phyloP scores from a whole-genome alignment of 2,888 invertebrate genomes.

The Nomada ferruginata region DNA sequence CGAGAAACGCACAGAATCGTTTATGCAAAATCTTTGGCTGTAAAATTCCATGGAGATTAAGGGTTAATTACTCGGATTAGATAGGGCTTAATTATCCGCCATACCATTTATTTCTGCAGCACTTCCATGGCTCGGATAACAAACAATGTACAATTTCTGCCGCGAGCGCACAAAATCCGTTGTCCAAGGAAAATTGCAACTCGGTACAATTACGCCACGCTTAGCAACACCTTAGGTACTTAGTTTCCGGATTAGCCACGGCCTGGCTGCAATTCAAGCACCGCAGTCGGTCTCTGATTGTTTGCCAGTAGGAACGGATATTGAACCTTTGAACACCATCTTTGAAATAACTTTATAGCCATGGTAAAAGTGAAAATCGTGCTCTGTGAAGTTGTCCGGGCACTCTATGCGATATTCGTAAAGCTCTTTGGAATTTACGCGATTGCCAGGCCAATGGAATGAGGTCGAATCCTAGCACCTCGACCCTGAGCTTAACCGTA shows the following conservation, averaged over 20 bases:
- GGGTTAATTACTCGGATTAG: too few species aligned
- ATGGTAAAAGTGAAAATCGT: slow-evolving; percentile 36
- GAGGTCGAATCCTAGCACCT: slow-evolving; percentile 63
- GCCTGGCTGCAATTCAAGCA: slow-evolving; percentile 23
- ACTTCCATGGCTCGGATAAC: too few species aligned
- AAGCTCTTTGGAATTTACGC: slow-evolving; percentile 62
- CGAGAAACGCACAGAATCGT: too few species aligned
- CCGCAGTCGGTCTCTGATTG: slow-evolving; percentile 1
- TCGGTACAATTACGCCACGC: slow-evolving; percentile 15
- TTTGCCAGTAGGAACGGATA: not conserved
- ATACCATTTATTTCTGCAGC: too few species aligned
- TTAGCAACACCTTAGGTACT: slow-evolving; percentile 30
- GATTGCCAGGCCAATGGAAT: slow-evolving; percentile 46
- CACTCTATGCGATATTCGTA: not conserved
- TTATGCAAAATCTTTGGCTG: too few species aligned
- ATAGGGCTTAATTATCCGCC: too few species aligned
- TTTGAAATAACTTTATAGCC: not conserved
- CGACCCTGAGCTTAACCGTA: slow-evolving; percentile 72
- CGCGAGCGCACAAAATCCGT: not conserved
- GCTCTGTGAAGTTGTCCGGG: slow-evolving; percentile 14
- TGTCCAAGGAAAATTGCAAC: slow-evolving; percentile 16
- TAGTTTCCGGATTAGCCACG: slow-evolving; percentile 35
- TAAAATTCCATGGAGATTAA: too few species aligned
- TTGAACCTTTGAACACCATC: not conserved
- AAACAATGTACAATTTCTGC: not conserved